Base-by-base conservation (phyloP, 1,140 invertebrate species). In the Teleogryllus occipitalis region DNA sequence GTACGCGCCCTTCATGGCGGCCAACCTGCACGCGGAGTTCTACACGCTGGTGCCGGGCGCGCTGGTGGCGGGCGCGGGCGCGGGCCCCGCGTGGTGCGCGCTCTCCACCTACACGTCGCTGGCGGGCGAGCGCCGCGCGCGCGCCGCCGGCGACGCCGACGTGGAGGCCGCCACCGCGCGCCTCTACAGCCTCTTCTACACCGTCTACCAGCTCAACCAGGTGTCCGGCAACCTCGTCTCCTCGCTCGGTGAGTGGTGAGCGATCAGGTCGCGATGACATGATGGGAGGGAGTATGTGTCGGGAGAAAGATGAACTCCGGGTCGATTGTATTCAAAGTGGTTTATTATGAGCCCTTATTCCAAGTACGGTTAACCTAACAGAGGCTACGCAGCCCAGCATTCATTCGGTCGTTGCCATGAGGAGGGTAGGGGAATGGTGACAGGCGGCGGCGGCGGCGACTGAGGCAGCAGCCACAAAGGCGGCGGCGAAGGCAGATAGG, bases 181-280 rank as follows among this genome's bases (percentile, higher is more conserved):
- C 54, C 90, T 91, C 82, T 92, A 92, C 83, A 90, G 91, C 7
- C 86, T 90, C 39, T 92, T 92, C 83, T 92, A 92, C 84, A 88
- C 90, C 85, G 82, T 90, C 21, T 90, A 91, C 82, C 90, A 92
- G 83, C 86, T 86, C 46, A 86, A 89, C 0, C 87, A 87, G 81
- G 85, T 89, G 22, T 84, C 88, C 87, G 90, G 90, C 21, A 91
- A 91, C 82, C 82, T 90, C 0, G 87, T 91, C 47, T 90, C 90
- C 8, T 90, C 89, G 0, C 78, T 85, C 77, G 87, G 86, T 90
- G 48, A 84, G 83, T 76, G 27, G 27, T 5, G 27, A n/a, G n/a
- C n/a, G n/a, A n/a, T n/a, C n/a, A n/a, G n/a, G n/a, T n/a, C n/a
- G n/a, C n/a, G n/a, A n/a, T n/a, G n/a, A n/a, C n/a, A n/a, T n/a